A percentile compares a stretch with the other conserved stretches of the same genome.
Conservation (phyloP, 2,888 invertebrate genomes). For the Ptilodon capucinus region DNA sequence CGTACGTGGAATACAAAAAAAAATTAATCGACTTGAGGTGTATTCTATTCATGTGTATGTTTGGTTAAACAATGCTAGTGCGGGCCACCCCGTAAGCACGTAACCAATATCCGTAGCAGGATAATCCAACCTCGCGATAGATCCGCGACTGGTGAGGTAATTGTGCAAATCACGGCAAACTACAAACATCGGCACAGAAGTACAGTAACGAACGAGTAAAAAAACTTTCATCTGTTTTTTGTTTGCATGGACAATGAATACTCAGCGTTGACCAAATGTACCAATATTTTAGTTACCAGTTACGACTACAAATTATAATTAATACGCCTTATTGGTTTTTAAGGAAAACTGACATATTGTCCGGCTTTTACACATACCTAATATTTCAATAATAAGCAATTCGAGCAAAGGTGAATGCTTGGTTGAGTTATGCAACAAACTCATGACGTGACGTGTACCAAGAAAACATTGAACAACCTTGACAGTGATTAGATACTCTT, state of each 20-base stretch:
- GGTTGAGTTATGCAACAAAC: not conserved
- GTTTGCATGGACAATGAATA: too few relatives aligned
- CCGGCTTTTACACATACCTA: not conserved
- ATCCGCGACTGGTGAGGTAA: slow-evolving; percentile 23
- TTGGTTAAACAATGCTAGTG: slow-evolving; percentile 13
- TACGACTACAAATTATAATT: too few relatives aligned
- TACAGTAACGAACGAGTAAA: too few relatives aligned
- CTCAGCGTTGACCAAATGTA: too few relatives aligned
- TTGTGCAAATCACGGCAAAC: slow-evolving; percentile 12
- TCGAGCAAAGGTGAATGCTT: not conserved
- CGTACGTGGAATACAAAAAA: not conserved
- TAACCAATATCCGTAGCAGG: not conserved
- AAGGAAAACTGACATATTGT: too few relatives aligned
- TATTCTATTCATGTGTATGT: slow-evolving; percentile 12
- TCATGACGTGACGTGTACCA: too few relatives aligned
- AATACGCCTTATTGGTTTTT: too few relatives aligned
- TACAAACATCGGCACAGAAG: slow-evolving; percentile 4
- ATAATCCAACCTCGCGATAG: slow-evolving; percentile 16
- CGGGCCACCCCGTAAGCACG: slow-evolving; percentile 6
- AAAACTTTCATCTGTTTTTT: too few relatives aligned
- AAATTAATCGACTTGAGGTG: not conserved
- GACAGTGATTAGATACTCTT: not conserved
- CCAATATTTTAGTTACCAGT: too few relatives aligned
- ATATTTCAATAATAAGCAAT: not conserved
- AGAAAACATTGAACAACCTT: not conserved